Evolutionary conservation across 2,113 vertebrate species (phyloP).

Genomic region (Scopus umbretta): DNA sequence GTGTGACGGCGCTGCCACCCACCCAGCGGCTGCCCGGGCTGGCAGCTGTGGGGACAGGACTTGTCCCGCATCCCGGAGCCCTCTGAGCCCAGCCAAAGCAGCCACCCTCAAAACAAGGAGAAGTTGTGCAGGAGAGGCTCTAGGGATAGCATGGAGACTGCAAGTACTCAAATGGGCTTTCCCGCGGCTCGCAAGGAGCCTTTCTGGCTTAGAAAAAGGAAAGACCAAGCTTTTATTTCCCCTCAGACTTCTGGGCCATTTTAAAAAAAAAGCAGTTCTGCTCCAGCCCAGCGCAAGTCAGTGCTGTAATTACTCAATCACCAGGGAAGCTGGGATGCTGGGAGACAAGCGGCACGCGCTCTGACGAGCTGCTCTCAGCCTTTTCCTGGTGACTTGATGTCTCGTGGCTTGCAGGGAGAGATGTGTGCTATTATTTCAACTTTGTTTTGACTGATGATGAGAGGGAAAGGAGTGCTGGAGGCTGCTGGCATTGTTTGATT

Average conservation of each 20-base stretch:
- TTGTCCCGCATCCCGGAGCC: neutral
- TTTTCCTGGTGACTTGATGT: neutral
- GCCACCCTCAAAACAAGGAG: too few species aligned
- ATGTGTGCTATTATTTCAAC: neutral
- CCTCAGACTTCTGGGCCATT: neutral
- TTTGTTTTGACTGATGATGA: neutral
- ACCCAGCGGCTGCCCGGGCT: neutral
- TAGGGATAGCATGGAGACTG: rapidly evolving
- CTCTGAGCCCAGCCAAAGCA: neutral
- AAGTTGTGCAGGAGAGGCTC: neutral
- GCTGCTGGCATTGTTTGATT: neutral
- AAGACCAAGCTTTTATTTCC: neutral
- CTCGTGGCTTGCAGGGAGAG: neutral
- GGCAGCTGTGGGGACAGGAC: neutral
- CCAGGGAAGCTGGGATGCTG: neutral
- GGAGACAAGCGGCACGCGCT: neutral
- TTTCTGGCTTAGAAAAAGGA: neutral
- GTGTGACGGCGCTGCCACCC: neutral
- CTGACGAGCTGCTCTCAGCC: neutral
- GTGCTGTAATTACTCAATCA: neutral
- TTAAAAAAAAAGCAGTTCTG: neutral
- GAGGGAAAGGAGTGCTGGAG: neutral
- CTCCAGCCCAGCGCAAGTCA: neutral
- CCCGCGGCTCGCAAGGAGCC: neutral
- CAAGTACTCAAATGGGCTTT: neutral